Evolutionary conservation across 1,140 invertebrate genomes (phyloP).

Genomic region (Drosophila malerkotliana): DNA sequence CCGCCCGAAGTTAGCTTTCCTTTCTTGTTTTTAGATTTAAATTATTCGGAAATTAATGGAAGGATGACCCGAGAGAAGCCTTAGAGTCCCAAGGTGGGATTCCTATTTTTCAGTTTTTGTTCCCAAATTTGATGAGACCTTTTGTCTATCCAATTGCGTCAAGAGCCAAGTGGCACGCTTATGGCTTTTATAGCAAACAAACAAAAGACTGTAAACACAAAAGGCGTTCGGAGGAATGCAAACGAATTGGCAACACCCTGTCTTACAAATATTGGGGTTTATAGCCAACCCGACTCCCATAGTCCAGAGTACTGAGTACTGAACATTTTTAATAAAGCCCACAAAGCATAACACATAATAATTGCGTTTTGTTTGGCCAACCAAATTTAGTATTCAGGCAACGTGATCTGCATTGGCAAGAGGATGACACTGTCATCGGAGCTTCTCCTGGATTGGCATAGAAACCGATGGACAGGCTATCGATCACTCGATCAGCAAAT

Average conservation of each 20-base stretch:
- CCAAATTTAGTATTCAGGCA: slow-evolving; percentile 67
- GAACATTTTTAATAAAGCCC: slow-evolving; percentile 35
- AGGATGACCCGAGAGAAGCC: slow-evolving; percentile 40
- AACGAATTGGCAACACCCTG: slow-evolving; percentile 40
- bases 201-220: slow-evolving; percentile 37
- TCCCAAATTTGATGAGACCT: slow-evolving; percentile 50
- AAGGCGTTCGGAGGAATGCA: slow-evolving; percentile 9
- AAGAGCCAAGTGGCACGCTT: slow-evolving; percentile 67
- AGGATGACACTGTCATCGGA: slow-evolving; percentile 32
- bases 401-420: slow-evolving; percentile 60
- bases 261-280: background rate
- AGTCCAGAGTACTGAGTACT: slow-evolving; percentile 33
- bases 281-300: background rate
- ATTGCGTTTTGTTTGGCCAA: slow-evolving; percentile 66
- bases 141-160: slow-evolving; percentile 43
- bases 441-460: slow-evolving; percentile 47
- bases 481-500: slow-evolving; percentile 41
- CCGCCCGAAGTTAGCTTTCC: no score
- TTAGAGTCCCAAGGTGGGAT: slow-evolving; percentile 21
- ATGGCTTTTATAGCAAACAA: slow-evolving; percentile 57
- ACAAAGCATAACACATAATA: slow-evolving; percentile 72
- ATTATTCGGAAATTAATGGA: background rate
- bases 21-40: no score
- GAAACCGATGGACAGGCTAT: slow-evolving; percentile 48
- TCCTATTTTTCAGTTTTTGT: background rate